Percentiles rank a stretch among this genome's conserved stretches.
These are phyloP conservation scores for Sphenopsis melanotis DNA, from an alignment of 2,797 vertebrate genomes.

Conservation along the genomic window DNA sequence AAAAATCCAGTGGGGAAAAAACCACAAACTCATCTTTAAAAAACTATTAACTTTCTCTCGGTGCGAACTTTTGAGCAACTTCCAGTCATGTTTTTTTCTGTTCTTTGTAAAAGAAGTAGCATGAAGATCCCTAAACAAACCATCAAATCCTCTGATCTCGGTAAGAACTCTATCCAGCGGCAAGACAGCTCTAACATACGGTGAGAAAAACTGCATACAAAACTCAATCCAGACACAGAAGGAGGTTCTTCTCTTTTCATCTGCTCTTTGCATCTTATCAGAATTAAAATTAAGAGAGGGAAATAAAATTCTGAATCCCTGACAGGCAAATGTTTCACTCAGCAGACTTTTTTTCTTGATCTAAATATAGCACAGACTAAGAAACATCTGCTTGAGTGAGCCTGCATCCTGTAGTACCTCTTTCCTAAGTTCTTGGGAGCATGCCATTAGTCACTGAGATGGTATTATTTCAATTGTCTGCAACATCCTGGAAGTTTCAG, in stretches of 20 bases:
- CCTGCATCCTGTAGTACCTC: slow-evolving; percentile 40
- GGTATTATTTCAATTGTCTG: slow-evolving; percentile 48
- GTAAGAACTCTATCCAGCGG: neutral
- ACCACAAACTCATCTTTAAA: neutral
- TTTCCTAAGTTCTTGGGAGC: slow-evolving; percentile 56
- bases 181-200: neutral
- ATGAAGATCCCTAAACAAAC: neutral
- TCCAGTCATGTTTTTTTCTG: neutral
- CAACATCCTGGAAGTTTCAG: slow-evolving; percentile 44
- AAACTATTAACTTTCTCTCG: neutral
- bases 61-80: neutral
- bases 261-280: slow-evolving; percentile 18
- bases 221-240: neutral
- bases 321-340: slow-evolving; percentile 28
- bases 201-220: neutral
- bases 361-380: slow-evolving; percentile 52
- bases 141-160: neutral
- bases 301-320: slow-evolving; percentile 28
- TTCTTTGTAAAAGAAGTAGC: neutral
- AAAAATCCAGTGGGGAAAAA: neutral
- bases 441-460: slow-evolving; percentile 27
- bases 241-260: neutral
- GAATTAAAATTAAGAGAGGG: neutral
- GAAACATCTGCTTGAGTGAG: slow-evolving; percentile 51
- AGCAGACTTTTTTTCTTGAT: neutral